Conservation (phyloP, 2,113 vertebrate species). For the Aegotheles bennettii region DNA sequence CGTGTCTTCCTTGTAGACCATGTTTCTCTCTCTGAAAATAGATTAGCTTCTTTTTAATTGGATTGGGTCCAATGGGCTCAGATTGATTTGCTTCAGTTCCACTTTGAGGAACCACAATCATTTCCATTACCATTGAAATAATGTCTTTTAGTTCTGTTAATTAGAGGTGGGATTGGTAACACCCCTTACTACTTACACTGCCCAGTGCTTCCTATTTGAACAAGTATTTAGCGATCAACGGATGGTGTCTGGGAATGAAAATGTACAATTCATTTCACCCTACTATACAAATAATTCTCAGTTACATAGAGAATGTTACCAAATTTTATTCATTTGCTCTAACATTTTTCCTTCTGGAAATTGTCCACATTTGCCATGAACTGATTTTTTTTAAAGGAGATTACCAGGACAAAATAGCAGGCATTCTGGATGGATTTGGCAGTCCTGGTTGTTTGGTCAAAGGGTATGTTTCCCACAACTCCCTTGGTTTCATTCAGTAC, state of each 20-base stretch:
- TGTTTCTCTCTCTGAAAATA: background rate
- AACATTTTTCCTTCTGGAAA: background rate
- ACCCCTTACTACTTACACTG: background rate
- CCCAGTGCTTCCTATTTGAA: background rate
- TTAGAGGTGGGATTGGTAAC: background rate
- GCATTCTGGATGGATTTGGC: background rate
- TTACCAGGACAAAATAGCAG: background rate
- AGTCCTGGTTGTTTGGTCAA: background rate
- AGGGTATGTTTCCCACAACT: background rate
- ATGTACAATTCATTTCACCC: background rate
- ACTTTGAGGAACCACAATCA: constrained; percentile 15
- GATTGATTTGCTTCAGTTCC: constrained; percentile 47
- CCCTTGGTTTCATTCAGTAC: background rate
- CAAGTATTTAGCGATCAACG: background rate
- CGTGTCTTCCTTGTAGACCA: background rate
- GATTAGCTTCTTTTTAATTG: constrained; percentile 51
- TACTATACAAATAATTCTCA: background rate
- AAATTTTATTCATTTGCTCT: background rate
- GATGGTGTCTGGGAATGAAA: background rate
- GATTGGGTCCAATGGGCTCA: constrained; percentile 10
- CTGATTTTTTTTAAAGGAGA: background rate
- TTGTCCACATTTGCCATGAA: background rate
- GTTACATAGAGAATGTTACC: background rate
- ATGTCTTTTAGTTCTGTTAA: background rate
- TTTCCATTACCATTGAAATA: constrained; percentile 7